Evolutionary conservation across 2,888 invertebrate species (phyloP).

Genomic region (Parnassius glacialis): DNA sequence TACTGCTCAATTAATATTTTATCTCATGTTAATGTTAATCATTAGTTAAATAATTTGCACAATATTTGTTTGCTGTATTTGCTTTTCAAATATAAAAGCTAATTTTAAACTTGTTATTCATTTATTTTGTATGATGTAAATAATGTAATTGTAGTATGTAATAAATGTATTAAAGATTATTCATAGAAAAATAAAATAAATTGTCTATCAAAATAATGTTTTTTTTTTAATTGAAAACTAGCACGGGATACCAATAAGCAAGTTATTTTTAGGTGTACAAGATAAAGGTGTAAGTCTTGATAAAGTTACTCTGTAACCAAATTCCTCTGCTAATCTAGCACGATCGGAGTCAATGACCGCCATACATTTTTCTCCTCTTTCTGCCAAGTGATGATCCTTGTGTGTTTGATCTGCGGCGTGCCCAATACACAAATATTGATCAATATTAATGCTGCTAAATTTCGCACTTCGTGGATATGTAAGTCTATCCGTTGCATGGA

Average conservation of each 20-base stretch:
- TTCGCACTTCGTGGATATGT: conserved; percentile 90
- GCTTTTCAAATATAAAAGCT: no score
- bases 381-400: conserved; percentile 84
- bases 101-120: no score
- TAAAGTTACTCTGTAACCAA: conserved; percentile 87
- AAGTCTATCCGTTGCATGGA: conserved; percentile 90
- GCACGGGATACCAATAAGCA: conserved; percentile 84
- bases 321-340: conserved; percentile 86
- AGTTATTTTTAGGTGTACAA: conserved; percentile 96
- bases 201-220: no score
- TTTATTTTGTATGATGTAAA: no score
- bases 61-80: conserved; percentile 13
- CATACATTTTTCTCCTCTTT: conserved; percentile 93
- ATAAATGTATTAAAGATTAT: no score
- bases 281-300: conserved; percentile 88
- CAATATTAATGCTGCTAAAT: conserved; percentile 71
- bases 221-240: conserved; percentile 35
- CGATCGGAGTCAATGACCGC: conserved; percentile 93
- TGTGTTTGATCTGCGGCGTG: conserved; percentile 97
- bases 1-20: neutral
- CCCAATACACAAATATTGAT: conserved; percentile 89
- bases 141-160: no score
- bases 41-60: neutral
- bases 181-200: no score
- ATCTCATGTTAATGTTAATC: no score